Base-by-base conservation (phyloP, 2,888 invertebrate species). In the Dynastes tityus region DNA sequence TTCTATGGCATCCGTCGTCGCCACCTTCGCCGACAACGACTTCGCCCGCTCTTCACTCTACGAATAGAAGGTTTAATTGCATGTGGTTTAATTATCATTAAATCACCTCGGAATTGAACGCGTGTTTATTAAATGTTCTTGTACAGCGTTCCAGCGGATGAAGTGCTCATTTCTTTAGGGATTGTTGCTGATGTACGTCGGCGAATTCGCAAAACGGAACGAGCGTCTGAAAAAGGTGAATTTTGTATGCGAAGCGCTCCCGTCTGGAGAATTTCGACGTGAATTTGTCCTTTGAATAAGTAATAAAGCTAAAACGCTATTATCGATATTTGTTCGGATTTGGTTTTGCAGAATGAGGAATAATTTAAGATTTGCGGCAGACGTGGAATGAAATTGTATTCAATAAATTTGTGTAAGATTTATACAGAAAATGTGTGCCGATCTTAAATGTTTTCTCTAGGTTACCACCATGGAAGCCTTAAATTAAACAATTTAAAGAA, bases 41-140 rank as follows among this genome's bases (percentile, higher is more conserved):
- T 58, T 8, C 55, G 55, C 55, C 55, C 16, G 8, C 55, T 22
- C 22, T 58, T 22, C 55, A 37, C 6, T 13, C 13, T 70, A 3
- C 71, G 71, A 71, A 71, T 58, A 53, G 58, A 71, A 55, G 55
- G 16, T 61, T 74, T 74, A 74, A 74, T 74, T 74, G 73, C 73
- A 74, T 74, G 73, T 49, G 73, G 73, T 74, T 58, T 74, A 74
- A 74, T 74, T 74, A 61, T 61, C 73, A 61, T 74, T 61, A 61
- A 74, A 63, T 74, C 73, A 74, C 63, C 73, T 74, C 73, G 61
- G 45, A 74, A 74, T 61, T 74, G 73, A 73, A 61, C 45, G 73
- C 73, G 73, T 40, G 61, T 74, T 74, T 74, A 74, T 61, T 74
- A 74, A 74, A 74, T 22, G 61, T 74, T 74, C 73, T 61, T 74